Base-by-base conservation (phyloP, 2,888 invertebrate species). In the Fabriciana adippe region DNA sequence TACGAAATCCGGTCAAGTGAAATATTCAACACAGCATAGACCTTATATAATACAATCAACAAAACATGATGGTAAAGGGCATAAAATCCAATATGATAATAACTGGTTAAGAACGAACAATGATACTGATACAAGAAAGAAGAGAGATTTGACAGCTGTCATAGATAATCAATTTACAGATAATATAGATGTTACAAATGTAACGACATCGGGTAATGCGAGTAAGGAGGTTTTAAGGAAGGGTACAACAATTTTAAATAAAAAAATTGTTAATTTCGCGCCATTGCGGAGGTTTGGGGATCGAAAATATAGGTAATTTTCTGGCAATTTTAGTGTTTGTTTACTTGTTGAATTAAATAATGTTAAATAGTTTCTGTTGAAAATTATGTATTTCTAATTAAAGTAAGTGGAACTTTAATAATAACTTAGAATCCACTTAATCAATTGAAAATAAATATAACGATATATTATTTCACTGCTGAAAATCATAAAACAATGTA, bases 11-110 rank as follows among this genome's bases (percentile, higher is more conserved):
- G 85, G 87, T 0, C 5, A 56, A 0, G 78, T 84, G 0, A 70
- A 16, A 5, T 66, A 81, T 71, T 82, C 81, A 0, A 87, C 88
- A 0, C 75, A 86, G 8, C 82, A 87, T 21, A 75, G 84, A 65
- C 89, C 89, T 0, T 5, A 67, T 2, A 0, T 74, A 75, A 4
- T 6, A 14, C 4, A 76, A 18, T 82, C 84, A 0, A 89, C 88
- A 0, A 81, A 76, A 41, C 73, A 81, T 26, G 6, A 59, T 0
- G 71, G 74, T 0, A 69, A 55, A 35, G 64, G 50, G 0, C 62
- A 50, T 4, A 55, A 50, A 1, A 51, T 62, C 3, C 62, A 60
- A 8, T 68, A 68, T 8, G 70, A 55, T 0, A 57, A 41, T 0
- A 60, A 21, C 18, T 67, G 55, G 45, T 53, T 61, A 5, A 73